Evolutionary conservation across 64 coral and sea anemone genomes (phyloP), one percentile per base, ranked within the genome.

Genomic region (Exaiptasia diaphana): DNA sequence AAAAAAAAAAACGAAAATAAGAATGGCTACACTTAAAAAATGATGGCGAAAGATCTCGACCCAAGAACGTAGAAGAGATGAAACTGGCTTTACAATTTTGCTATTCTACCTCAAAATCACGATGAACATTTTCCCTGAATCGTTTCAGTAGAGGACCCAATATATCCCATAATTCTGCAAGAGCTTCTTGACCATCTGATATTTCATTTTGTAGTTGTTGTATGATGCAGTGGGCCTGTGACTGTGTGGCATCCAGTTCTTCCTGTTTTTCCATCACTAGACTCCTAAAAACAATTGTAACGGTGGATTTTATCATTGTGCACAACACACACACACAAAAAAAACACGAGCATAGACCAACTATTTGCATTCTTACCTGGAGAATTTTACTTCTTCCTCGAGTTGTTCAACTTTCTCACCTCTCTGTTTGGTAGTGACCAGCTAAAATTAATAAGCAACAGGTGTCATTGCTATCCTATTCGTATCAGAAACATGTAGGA

Each of bases 171-270:
- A 83, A 56, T 37, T 85, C 91, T 31, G 22, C 74, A 13, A 95
- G 21, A 13, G 53, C 80, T 53, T 95, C 75, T 38, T 64, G 50
- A 13, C 86, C 87, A 18, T 95, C 79, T 18, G 74, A 70, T 39
- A 95, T 95, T 73, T 90, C 64, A 55, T 73, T 83, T 64, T 95
- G 86, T 27, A 88, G 85, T 29, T 89, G 86, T 76, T 89, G 80
- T 5, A 95, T 54, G 41, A 95, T 88, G 68, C 91, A 95, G 74
- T 95, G 91, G 32, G 91, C 91, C 67, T 95, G 86, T 33, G 72
- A 89, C 34, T 95, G 91, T 23, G 86, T 95, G 18, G 86, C 91
- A 43, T 95, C 87, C 43, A 95, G 44, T 53, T 95, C 91, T 53
- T 95, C 91, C 43, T 95, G 91, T 41, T 95, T 95, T 46, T 95